Base-by-base conservation (phyloP, 2,888 invertebrate genomes). In the Antitype chi region DNA sequence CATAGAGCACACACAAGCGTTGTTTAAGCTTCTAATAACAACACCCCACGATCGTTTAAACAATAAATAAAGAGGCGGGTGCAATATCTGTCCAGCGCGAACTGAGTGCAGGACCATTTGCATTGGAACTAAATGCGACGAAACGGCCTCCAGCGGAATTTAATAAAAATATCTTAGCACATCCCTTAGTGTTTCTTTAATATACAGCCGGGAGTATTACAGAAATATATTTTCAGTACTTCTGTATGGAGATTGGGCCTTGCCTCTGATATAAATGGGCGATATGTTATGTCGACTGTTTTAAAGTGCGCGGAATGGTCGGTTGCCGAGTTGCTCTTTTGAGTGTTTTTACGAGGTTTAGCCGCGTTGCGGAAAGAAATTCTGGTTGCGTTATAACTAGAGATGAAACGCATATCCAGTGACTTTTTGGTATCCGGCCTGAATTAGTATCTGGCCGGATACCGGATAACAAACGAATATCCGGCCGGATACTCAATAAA, bases 141-240 rank as follows among this genome's bases (percentile, higher is more conserved):
- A 92, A 94, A 94, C 94, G 92, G 95, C 95, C 95, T 94, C 93
- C 87, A 86, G 87, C 88, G 94, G 95, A 95, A 96, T 96, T 96
- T 96, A 95, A 96, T 96, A 96, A 95, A 95, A 96, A 95, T 95
- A 95, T 95, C 94, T 95, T 92, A 94, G 91, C 91, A 87, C 89
- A 85, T 85, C 85, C 90, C 91, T 90, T 91, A 91, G 93, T 92
- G 93, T 94, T 94, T 94, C 92, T 93, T 92, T 93, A 93, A 94
- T 93, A 93, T 93, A 94, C 87, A 86, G 87, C 85, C 72, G 81
- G 87, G 89, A 91, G 91, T 91, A 90, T 90, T 90, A 88, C 89
- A 89, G 90, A 89, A 90, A 90, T 91, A 89, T 89, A 90, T 88
- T 89, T 81, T 67, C 81, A 78, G 72, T 82, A 83, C 80, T 85